Evolutionary conservation across 2,888 invertebrate species (phyloP).

Genomic region (Platynereis dumerilii): DNA sequence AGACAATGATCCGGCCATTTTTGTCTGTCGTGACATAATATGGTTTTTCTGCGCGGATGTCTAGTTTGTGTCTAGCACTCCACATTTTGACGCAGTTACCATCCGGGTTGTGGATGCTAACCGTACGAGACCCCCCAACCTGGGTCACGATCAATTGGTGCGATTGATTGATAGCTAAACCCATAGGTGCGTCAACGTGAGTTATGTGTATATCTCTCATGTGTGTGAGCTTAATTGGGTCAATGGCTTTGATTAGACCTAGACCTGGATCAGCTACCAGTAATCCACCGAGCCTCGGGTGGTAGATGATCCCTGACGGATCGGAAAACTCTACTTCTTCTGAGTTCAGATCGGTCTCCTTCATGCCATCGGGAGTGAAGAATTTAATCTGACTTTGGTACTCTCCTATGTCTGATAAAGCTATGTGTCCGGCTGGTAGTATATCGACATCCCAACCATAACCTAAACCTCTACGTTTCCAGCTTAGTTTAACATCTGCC

Average conservation of each 20-base stretch:
- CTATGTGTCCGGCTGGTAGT: not conserved
- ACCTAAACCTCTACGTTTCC: not conserved
- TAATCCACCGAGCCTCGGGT: not conserved
- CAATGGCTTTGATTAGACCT: not conserved
- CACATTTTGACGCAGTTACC: slow-evolving; percentile 1
- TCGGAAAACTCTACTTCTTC: not conserved
- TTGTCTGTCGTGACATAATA: not conserved
- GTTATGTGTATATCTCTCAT: not conserved
- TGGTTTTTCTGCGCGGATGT: not conserved
- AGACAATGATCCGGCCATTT: slow-evolving; percentile 3
- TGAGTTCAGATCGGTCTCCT: not conserved
- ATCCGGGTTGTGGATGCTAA: not conserved
- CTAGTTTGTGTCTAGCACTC: not conserved
- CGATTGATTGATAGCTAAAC: not conserved
- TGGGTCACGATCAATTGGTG: not conserved
- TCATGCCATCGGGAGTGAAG: not conserved
- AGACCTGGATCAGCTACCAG: slow-evolving; percentile 1
- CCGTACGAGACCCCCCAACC: not conserved
- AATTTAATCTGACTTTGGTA: not conserved
- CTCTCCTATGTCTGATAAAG: not conserved
- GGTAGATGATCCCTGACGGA: not conserved
- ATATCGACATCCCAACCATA: slow-evolving; percentile 2
- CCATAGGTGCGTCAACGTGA: not conserved
- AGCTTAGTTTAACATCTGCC: not conserved
- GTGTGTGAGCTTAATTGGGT: not conserved